Base-by-base conservation (phyloP, 2,888 invertebrate species). In the Cosmorhoe ocellata region DNA sequence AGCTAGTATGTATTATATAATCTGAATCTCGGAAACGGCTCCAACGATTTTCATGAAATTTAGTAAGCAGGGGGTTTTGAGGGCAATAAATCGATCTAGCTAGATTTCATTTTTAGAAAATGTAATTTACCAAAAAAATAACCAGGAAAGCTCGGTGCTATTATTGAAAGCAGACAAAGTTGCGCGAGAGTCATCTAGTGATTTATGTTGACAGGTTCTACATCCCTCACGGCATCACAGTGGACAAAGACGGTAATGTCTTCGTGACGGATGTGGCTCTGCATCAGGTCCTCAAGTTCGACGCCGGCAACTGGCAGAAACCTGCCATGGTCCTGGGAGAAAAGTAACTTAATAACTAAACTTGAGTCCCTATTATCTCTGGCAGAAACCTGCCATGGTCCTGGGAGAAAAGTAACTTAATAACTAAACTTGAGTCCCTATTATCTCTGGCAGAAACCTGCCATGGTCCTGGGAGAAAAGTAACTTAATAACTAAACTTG, bases 251-350 rank as follows among this genome's bases (percentile, higher is more conserved):
- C 3, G 94, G 94, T 55, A 96, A 96, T 82, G 92, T 95, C 28
- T 97, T 96, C 95, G 82, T 96, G 14, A 97, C 97, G 0, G 97
- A 97, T 76, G 97, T 97, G 1, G 97, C 95, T 0, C 73, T 96
- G 62, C 97, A 97, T 79, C 97, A 97, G 81, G 96, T 97, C 8
- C 93, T 95, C 74, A 95, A 95, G 77, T 95, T 94, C 60, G 83
- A 91, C 1, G 91, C 92, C 0, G 74, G 85, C 6, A 69, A 87
- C 14, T 75, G 74, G 42, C 59, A 72, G 27, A 68, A 73, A 39
- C 90, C 90, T 0, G 77, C 79, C 1, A 62, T 91, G 30, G 75
- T 79, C 2, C 67, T 91, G 0, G 91, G 91, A 24, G 83, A 87
- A 45, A 87, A 85, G 89, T 90, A 49, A 80, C 83, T 38, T 8